These are phyloP conservation scores for Sardinella longiceps DNA, from an alignment of 2,797 vertebrate genomes.

Conservation along the genomic window DNA sequence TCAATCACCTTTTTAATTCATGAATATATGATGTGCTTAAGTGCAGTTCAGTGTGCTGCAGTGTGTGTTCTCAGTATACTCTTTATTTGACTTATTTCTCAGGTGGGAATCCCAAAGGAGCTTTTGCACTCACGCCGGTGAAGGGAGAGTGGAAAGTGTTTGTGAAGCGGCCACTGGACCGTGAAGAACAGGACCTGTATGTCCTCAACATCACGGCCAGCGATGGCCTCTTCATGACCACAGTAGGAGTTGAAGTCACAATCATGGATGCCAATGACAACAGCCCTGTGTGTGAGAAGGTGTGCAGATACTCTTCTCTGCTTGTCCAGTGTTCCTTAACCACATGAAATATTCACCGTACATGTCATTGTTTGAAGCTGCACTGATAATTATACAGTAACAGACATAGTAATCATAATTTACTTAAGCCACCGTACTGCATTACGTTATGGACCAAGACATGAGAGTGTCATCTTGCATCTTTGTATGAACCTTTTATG, in stretches of 20 bases:
- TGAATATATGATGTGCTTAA: not conserved
- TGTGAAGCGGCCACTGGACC: constrained; percentile 88
- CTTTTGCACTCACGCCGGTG: constrained; percentile 87
- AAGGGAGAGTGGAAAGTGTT: constrained; percentile 95
- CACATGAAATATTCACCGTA: not conserved
- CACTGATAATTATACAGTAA: not conserved
- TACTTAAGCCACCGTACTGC: not conserved
- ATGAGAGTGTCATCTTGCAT: no score
- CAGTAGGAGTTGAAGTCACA: constrained; percentile 89
- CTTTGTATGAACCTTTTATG: not conserved
- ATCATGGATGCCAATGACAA: constrained; percentile 97
- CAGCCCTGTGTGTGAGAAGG: constrained; percentile 93
- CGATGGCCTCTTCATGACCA: constrained; percentile 88
- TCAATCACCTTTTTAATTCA: not conserved
- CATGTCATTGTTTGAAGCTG: not conserved
- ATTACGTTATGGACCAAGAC: not conserved
- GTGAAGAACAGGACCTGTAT: constrained; percentile 91
- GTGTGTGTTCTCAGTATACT: not conserved
- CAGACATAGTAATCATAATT: not conserved
- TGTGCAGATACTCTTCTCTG: constrained; percentile 57
- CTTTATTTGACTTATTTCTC: constrained; percentile 15
- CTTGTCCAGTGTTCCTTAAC: not conserved
- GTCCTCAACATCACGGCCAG: constrained; percentile 93
- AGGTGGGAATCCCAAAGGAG: constrained; percentile 90
- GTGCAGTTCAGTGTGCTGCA: no score